phyloP scores from a whole-genome alignment of 1,140 invertebrate genomes.

The Calosoma granatense region DNA sequence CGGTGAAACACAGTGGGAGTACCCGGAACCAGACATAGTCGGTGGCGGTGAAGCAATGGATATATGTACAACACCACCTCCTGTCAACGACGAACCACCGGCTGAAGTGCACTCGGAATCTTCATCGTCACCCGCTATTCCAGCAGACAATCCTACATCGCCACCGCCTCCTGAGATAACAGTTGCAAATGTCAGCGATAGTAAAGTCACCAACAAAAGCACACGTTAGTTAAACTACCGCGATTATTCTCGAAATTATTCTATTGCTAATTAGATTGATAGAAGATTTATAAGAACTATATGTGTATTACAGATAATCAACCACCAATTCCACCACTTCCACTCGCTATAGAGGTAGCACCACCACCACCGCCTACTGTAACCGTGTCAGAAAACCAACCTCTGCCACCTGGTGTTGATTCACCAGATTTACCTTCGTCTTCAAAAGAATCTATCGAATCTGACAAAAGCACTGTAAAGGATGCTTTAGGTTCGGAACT shows the following conservation, averaged over 20 bases:
- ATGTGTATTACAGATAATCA: too few relatives aligned
- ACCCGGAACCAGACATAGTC: conserved; percentile 44
- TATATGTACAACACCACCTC: conserved; percentile 48
- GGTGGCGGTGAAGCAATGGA: conserved; percentile 51
- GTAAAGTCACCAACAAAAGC: neutral
- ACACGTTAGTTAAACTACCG: neutral
- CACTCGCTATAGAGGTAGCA: conserved; percentile 15
- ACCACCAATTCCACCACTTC: conserved; percentile 18
- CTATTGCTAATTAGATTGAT: too few relatives aligned
- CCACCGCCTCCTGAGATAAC: conserved; percentile 30
- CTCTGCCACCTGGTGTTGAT: conserved; percentile 43
- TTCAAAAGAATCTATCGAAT: conserved; percentile 22
- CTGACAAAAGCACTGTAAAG: conserved; percentile 22
- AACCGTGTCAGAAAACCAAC: conserved; percentile 26
- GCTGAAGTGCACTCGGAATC: neutral
- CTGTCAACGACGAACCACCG: conserved; percentile 21
- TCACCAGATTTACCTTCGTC: conserved; percentile 28
- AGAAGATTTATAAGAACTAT: too few relatives aligned
- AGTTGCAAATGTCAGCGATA: conserved; percentile 12
- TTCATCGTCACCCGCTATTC: conserved; percentile 25
- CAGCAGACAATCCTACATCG: conserved; percentile 24
- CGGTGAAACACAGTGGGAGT: conserved; percentile 54
- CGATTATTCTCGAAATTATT: too few relatives aligned
- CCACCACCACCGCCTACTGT: conserved; percentile 15
- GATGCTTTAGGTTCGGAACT: conserved; percentile 39